Evolutionary conservation across 2,888 invertebrate genomes (phyloP).

Genomic region (Stenurella melanura): DNA sequence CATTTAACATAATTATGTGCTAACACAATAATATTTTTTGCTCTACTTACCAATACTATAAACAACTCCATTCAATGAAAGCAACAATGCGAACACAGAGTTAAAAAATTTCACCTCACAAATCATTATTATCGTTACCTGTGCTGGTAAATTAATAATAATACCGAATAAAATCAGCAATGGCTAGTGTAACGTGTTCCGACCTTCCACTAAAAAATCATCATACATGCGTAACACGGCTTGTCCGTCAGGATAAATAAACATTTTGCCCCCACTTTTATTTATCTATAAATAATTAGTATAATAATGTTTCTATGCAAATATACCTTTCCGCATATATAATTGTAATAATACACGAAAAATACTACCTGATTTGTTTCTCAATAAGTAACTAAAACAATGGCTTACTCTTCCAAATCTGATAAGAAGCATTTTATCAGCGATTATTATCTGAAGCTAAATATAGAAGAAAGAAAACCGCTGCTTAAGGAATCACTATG

Average conservation of each 20-base stretch:
- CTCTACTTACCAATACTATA: constrained; percentile 54
- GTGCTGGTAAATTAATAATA: constrained; percentile 54
- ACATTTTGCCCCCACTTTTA: constrained; percentile 33
- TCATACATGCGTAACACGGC: constrained; percentile 68
- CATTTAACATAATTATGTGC: constrained; percentile 10
- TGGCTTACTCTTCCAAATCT: constrained; percentile 9
- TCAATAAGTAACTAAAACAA: constrained; percentile 6
- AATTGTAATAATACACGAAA: not conserved
- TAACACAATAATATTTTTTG: constrained; percentile 30
- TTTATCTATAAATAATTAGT: constrained; percentile 19
- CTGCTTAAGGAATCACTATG: too few relatives aligned
- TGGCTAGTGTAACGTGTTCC: constrained; percentile 63
- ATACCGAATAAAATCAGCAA: constrained; percentile 61
- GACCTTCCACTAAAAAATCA: constrained; percentile 70
- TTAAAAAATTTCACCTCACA: constrained; percentile 55
- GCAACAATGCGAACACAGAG: constrained; percentile 46
- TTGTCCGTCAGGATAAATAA: constrained; percentile 23
- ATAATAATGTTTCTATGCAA: constrained; percentile 2
- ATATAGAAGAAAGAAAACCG: not conserved
- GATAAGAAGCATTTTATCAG: not conserved
- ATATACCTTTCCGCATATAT: constrained; percentile 1
- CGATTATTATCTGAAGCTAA: not conserved
- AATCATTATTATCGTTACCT: constrained; percentile 55
- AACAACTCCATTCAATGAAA: constrained; percentile 43
- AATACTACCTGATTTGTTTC: constrained; percentile 11